Percentiles rank a stretch among this genome's conserved stretches.
Conservation (phyloP, 2,113 vertebrate genomes). For the Macrotus californicus region DNA sequence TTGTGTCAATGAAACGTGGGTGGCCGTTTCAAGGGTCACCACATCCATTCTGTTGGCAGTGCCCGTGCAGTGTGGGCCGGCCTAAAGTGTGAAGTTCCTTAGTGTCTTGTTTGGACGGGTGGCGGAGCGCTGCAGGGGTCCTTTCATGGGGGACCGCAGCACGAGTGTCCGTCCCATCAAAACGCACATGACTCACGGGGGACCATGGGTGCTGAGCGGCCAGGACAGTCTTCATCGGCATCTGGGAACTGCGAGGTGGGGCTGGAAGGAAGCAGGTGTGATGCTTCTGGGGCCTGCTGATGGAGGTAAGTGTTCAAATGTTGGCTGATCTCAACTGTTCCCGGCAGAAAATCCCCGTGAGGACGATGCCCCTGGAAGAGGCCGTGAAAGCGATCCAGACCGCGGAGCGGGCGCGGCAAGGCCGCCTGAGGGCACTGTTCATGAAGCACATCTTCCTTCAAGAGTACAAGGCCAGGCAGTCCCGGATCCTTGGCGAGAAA, state of each 20-base stretch:
- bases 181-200: rapidly evolving
- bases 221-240: rapidly evolving
- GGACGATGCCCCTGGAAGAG: slow-evolving; percentile 74
- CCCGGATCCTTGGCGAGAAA: neutral
- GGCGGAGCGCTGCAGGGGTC: neutral
- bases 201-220: rapidly evolving
- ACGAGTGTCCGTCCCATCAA: rapidly evolving
- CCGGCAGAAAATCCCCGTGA: slow-evolving; percentile 47
- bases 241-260: neutral
- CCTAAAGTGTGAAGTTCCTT: neutral
- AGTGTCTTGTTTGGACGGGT: neutral
- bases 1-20: neutral
- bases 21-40: neutral
- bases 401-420: slow-evolving; percentile 85
- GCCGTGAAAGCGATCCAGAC: slow-evolving; percentile 80
- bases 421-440: slow-evolving; percentile 79
- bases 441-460: slow-evolving; percentile 81
- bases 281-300: neutral
- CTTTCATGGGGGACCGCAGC: neutral
- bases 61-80: neutral
- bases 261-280: neutral
- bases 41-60: neutral
- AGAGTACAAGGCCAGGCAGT: slow-evolving; percentile 70
- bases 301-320: too few relatives aligned
- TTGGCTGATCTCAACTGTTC: neutral